These are phyloP conservation scores for Spinus olivaceus DNA, from an alignment of 2,797 vertebrate species.

Conservation along the genomic window DNA sequence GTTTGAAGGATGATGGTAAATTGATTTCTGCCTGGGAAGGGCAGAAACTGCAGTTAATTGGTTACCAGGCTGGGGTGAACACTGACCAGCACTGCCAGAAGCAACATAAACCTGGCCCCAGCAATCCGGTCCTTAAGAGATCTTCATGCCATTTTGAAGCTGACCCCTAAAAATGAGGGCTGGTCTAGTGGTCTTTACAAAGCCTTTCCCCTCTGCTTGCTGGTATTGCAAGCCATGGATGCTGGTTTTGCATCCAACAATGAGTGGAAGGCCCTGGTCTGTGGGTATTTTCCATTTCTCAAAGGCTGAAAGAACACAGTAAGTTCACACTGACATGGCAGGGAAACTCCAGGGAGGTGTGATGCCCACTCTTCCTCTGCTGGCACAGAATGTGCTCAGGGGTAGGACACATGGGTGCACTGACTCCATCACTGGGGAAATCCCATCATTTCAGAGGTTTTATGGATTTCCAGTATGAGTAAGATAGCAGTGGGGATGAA, in stretches of 20 bases:
- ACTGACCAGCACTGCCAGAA: not conserved
- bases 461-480: not conserved
- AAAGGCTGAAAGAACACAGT: not conserved
- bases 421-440: accelerated
- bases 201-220: not conserved
- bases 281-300: accelerated
- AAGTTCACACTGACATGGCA: not conserved
- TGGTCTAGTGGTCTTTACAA: not conserved
- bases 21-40: not conserved
- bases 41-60: not conserved
- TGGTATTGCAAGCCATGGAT: not conserved
- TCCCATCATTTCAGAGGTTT: not conserved
- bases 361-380: not conserved
- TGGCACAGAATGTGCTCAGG: not conserved
- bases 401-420: accelerated
- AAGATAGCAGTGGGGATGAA: not conserved
- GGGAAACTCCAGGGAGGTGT: not conserved
- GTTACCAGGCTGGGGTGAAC: not conserved
- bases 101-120: not conserved
- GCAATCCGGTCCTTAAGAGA: accelerated
- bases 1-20: not conserved
- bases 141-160: not conserved
- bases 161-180: not conserved
- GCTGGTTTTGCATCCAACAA: accelerated
- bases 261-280: accelerated